Base-by-base conservation (phyloP, 2,113 vertebrate genomes). In the Genyomyrus donnyi region DNA sequence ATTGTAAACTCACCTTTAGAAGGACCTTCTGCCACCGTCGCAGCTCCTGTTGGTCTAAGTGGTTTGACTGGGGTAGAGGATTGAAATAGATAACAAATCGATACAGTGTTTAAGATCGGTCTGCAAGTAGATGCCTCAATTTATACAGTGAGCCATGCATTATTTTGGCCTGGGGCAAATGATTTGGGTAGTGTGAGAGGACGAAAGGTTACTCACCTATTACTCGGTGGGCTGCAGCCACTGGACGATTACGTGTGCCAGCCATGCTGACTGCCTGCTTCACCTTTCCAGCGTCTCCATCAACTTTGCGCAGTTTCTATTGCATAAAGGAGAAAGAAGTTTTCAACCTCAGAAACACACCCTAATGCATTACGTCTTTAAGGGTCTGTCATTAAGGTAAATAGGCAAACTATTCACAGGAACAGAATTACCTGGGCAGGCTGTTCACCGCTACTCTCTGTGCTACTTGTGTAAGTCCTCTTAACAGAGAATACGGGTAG, bases 401-500 rank as follows among this genome's bases (percentile, higher is more conserved):
- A 66, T 0, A 66, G n/a, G 62, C 62, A 66, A 66, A n/a, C 24
- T 66, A 8, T 66, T 66, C 58, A 31, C 3, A 66, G 3, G 10
- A 13, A 70, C 62, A 10, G 62, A 70, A 27, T 70, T 77, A 96
- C 96, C 94, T 93, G 93, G 39, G 93, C 93, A 42, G 96, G 95
- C 0, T 45, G n/a, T 6, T 93, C 93, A 5, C 86, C 88, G 42
- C 0, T 8, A 9, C 91, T 95, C 90, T 94, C 93, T 0, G 49
- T 80, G 77, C 89, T 92, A 91, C 89, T 92, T 56, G 91, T 93
- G 0, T 93, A 93, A 52, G 92, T 90, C 70, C 96, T 93, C 88
- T 96, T 96, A 6, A 35, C 91, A 19, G 94, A 74, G 90, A 94
- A 94, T 0, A 96, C 94, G 0, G 96, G 96, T 86, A 96, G 91